A percentile compares a stretch with the other conserved stretches of the same genome.
These are phyloP conservation scores for Percopsis omiscomaycus DNA, from an alignment of 2,797 vertebrate genomes.

Conservation along the genomic window DNA sequence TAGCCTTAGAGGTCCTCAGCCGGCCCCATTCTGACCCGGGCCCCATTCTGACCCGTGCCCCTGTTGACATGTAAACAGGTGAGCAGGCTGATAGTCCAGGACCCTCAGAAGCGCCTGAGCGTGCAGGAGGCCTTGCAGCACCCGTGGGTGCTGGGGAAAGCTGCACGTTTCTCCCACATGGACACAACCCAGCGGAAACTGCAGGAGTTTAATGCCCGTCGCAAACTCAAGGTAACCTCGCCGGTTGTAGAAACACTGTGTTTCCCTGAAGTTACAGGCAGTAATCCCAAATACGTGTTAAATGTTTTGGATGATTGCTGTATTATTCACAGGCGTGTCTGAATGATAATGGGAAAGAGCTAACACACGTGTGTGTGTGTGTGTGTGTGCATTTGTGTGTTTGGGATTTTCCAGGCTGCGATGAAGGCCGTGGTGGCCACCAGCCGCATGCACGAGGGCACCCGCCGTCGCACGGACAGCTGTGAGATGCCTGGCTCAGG, in stretches of 20 bases:
- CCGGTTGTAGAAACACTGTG: background rate
- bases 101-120: slow-evolving; percentile 82
- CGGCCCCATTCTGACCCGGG: background rate
- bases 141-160: slow-evolving; percentile 88
- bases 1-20: no score
- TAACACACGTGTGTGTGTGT: background rate
- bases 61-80: slow-evolving; percentile 69
- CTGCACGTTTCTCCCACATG: slow-evolving; percentile 88
- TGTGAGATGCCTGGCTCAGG: slow-evolving; percentile 71
- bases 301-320: no score
- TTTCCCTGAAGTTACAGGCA: no score
- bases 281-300: no score
- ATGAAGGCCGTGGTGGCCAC: slow-evolving; percentile 91
- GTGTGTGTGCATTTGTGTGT: slow-evolving; percentile 6
- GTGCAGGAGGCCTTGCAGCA: slow-evolving; percentile 84
- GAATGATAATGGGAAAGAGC: background rate
- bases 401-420: slow-evolving; percentile 75
- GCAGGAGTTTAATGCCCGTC: slow-evolving; percentile 87
- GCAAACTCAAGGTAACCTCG: slow-evolving; percentile 84
- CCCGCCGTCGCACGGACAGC: slow-evolving; percentile 75
- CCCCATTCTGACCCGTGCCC: background rate
- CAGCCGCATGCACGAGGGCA: slow-evolving; percentile 83
- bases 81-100: slow-evolving; percentile 83
- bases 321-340: no score
- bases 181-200: slow-evolving; percentile 88